Evolutionary conservation across 2,113 vertebrate genomes (phyloP), one percentile per base, ranked within the genome.

Genomic region (Speoplatyrhinus poulsoni): DNA sequence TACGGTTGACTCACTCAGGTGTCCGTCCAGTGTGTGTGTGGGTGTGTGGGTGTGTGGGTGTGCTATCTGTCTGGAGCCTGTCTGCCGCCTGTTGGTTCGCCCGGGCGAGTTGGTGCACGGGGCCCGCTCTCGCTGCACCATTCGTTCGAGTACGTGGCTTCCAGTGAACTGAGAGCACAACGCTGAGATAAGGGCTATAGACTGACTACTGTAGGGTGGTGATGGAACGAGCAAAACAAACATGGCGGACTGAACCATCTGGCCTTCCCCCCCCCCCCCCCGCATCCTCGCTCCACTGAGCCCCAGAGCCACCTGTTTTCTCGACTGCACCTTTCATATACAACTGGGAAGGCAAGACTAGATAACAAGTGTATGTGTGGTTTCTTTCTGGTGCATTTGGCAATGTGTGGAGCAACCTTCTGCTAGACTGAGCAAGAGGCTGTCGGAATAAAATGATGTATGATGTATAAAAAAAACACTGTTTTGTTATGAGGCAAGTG

Each of bases 231-330:
- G 81, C 11, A 80, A 80, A 70, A 53, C 75, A 54, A 88, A 83
- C 72, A 76, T 84, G 83, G 77, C 68, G 82, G 86, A 84, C 64
- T 16, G 67, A 76, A 82, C 89, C 90, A 89, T 91, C 87, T 90
- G 89, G 87, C 80, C 71, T 52, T 67, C 67, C 72, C 65, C 73
- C 75, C 11, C 2, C 19, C 19, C 19, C 19, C 2, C 19, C 19
- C 19, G 19, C 19, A 26, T 68, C 76, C 69, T 62, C 80, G 86
- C 88, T 90, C 85, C 76, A 83, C 82, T 87, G 87, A 76, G 70
- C 88, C 83, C 75, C 71, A 55, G 26, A 82, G 80, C 82, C 87
- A 86, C 77, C 84, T 85, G 85, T 73, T 72, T 76, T 62, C 69
- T 75, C 85, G 74, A 75, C 81, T 62, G 46, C 68, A 55, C 72